Conservation (phyloP, 1,140 invertebrate species). For the Drosophila teissieri region DNA sequence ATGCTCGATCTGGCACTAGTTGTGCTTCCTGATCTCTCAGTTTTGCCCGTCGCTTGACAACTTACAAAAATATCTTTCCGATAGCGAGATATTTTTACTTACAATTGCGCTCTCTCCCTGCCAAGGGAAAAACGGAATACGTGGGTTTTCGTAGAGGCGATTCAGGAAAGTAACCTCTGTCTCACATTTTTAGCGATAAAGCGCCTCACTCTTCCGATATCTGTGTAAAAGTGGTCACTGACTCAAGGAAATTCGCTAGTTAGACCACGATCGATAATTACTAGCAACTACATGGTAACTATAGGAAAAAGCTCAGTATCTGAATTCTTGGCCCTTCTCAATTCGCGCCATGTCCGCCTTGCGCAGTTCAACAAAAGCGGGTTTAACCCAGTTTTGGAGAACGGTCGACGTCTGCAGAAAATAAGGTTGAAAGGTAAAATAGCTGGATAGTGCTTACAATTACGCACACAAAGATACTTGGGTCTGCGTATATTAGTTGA, state of each 20-base stretch:
- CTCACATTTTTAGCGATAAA: slow-evolving; percentile 9
- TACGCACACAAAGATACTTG: slow-evolving; percentile 21
- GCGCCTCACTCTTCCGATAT: not conserved
- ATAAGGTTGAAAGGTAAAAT: slow-evolving; percentile 48
- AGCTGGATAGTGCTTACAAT: slow-evolving; percentile 8
- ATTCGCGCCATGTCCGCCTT: slow-evolving; percentile 7
- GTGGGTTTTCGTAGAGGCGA: not conserved
- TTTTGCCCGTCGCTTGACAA: slow-evolving; percentile 14
- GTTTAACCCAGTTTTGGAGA: slow-evolving; percentile 37
- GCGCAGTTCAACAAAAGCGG: slow-evolving; percentile 37
- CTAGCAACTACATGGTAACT: slow-evolving; percentile 8
- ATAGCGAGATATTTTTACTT: slow-evolving; percentile 27
- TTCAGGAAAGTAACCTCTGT: not conserved
- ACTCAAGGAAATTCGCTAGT: slow-evolving; percentile 28
- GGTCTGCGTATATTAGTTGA: slow-evolving; percentile 36
- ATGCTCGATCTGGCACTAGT: slow-evolving; percentile 9
- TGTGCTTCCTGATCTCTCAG: slow-evolving; percentile 8
- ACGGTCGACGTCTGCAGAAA: slow-evolving; percentile 35
- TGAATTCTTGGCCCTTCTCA: slow-evolving; percentile 7
- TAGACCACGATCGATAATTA: slow-evolving; percentile 30
- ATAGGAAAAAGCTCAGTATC: slow-evolving; percentile 9
- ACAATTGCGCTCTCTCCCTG: slow-evolving; percentile 15
- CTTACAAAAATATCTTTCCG: slow-evolving; percentile 14
- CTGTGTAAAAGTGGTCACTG: not conserved
- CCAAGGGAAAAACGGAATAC: not conserved